Percentiles rank a stretch among this genome's conserved stretches.
phyloP scores from a whole-genome alignment of 2,797 vertebrate genomes.

The Cossypha niveicapilla region DNA sequence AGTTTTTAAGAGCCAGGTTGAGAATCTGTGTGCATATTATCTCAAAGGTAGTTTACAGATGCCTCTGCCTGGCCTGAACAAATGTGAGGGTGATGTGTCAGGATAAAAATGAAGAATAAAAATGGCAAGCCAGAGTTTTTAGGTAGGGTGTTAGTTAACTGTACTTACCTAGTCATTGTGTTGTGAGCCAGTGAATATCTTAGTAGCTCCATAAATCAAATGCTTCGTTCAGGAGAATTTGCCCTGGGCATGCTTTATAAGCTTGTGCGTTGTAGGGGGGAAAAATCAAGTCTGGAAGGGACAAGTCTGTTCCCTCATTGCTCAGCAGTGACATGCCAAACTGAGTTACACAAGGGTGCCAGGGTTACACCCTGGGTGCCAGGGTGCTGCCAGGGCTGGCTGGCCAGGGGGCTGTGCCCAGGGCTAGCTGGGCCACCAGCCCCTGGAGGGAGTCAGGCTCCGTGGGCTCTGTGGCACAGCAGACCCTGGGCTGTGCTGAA shows the following conservation, averaged over 20 bases:
- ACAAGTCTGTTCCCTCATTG: rapidly evolving
- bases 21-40: conserved; percentile 10
- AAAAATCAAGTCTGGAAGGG: neutral
- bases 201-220: neutral
- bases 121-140: neutral
- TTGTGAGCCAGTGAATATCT: neutral
- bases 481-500: neutral
- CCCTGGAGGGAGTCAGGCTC: neutral
- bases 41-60: neutral
- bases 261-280: neutral
- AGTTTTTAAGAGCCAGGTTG: conserved; percentile 30
- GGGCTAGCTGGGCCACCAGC: neutral
- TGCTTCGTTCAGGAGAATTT: neutral
- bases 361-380: neutral
- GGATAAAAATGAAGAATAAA: neutral
- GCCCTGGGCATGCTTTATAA: neutral
- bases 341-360: rapidly evolving
- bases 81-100: neutral
- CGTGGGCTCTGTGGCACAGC: rapidly evolving
- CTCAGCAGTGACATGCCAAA: rapidly evolving
- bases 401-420: neutral
- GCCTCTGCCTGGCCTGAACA: neutral
- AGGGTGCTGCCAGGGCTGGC: neutral
- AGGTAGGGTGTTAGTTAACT: neutral
- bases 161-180: neutral